Evolutionary conservation across 2,113 vertebrate genomes (phyloP).

Genomic region (Acanthochromis polyacanthus): DNA sequence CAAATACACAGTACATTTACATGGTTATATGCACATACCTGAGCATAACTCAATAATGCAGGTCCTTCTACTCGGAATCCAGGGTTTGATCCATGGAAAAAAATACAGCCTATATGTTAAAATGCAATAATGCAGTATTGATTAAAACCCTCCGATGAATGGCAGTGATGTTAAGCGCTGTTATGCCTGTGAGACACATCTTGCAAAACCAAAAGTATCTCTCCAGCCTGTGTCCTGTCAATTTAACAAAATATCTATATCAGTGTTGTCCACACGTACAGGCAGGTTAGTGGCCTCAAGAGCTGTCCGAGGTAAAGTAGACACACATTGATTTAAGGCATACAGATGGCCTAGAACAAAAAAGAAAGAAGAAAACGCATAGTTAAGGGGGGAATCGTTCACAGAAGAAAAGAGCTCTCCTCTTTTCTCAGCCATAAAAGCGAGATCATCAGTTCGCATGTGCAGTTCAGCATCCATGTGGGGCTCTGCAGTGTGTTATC

Average conservation of each 20-base stretch:
- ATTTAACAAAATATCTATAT: slow-evolving; percentile 49
- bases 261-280: slow-evolving; percentile 39
- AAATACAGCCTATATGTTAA: slow-evolving; percentile 68
- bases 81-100: slow-evolving; percentile 75
- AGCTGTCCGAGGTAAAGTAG: slow-evolving; percentile 65
- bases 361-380: slow-evolving; percentile 35
- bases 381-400: slow-evolving; percentile 59
- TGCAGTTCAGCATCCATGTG: slow-evolving; percentile 69
- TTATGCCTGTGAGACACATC: slow-evolving; percentile 44
- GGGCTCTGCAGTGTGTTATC: slow-evolving; percentile 65
- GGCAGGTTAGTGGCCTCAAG: slow-evolving; percentile 57
- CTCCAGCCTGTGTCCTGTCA: slow-evolving; percentile 29
- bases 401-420: slow-evolving; percentile 40
- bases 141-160: slow-evolving; percentile 59
- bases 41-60: slow-evolving; percentile 85
- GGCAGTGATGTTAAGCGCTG: slow-evolving; percentile 62
- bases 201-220: slow-evolving; percentile 55
- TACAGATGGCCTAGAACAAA: slow-evolving; percentile 70
- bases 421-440: slow-evolving; percentile 40
- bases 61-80: slow-evolving; percentile 78
- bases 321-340: slow-evolving; percentile 81
- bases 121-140: slow-evolving; percentile 67
- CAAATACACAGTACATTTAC: slow-evolving; percentile 84
- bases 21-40: slow-evolving; percentile 88
- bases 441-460: slow-evolving; percentile 26